phyloP scores from a whole-genome alignment of 2,113 vertebrate species.

The Aspidoscelis tigris region DNA sequence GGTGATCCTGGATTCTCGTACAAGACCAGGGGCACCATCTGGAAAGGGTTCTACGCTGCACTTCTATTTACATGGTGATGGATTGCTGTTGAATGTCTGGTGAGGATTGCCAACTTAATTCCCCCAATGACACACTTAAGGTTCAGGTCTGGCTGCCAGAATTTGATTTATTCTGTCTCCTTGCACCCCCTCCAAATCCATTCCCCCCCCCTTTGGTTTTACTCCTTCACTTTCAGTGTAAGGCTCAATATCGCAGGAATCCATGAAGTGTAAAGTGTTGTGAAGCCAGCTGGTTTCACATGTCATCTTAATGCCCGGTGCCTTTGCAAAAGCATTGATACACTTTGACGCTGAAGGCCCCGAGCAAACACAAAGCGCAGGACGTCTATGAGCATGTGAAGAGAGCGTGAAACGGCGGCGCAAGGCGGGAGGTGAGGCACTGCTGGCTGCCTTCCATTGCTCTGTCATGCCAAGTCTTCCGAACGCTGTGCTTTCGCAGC shows the following conservation, averaged over 20 bases:
- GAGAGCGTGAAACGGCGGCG: slow-evolving; percentile 84
- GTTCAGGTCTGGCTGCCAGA: slow-evolving; percentile 51
- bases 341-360: slow-evolving; percentile 79
- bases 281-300: slow-evolving; percentile 81
- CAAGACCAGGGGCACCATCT: not conserved
- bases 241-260: slow-evolving; percentile 75
- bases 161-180: not conserved
- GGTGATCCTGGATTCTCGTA: no score
- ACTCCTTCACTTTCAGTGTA: slow-evolving; percentile 36
- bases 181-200: no score
- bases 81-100: slow-evolving; percentile 38
- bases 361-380: slow-evolving; percentile 73
- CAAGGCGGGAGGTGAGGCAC: slow-evolving; percentile 83
- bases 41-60: not conserved
- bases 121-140: slow-evolving; percentile 55
- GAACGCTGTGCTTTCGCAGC: slow-evolving; percentile 66
- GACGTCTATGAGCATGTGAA: slow-evolving; percentile 72
- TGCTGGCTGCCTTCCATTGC: slow-evolving; percentile 74
- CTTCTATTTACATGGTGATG: no score
- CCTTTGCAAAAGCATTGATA: slow-evolving; percentile 82
- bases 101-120: slow-evolving; percentile 45
- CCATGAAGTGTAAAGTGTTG: slow-evolving; percentile 83
- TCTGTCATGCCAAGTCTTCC: slow-evolving; percentile 72
- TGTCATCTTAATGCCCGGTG: slow-evolving; percentile 81
- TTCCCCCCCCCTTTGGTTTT: no score